Conservation (phyloP, 2,888 invertebrate species). For the Drosophila cognata region DNA sequence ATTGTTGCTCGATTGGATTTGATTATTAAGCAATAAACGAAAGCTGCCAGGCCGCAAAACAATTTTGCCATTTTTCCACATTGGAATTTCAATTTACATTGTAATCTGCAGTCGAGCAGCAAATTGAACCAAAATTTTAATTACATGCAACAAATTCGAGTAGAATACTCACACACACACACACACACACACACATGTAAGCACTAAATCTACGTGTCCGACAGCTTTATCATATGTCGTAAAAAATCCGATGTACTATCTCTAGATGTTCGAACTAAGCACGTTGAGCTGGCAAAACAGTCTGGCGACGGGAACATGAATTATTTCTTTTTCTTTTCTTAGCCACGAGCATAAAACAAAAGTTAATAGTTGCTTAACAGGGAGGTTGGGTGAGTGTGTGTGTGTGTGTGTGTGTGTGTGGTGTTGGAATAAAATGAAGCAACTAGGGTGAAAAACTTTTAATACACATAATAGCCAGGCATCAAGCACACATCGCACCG, state of each 20-base stretch:
- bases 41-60: constrained; percentile 39
- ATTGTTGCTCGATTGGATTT: constrained; percentile 64
- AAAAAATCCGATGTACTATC: constrained; percentile 3
- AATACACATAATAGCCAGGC: constrained; percentile 77
- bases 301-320: constrained; percentile 56
- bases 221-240: constrained; percentile 4
- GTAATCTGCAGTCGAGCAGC: constrained; percentile 34
- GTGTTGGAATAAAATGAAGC: constrained; percentile 76
- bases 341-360: constrained; percentile 71
- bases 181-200: not conserved
- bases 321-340: constrained; percentile 48
- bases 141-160: constrained; percentile 61
- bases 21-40: constrained; percentile 64
- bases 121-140: constrained; percentile 61
- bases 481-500: constrained; percentile 53
- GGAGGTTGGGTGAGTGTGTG: constrained; percentile 7
- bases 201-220: constrained; percentile 10
- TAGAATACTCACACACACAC: constrained; percentile 5
- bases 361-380: constrained; percentile 68
- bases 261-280: constrained; percentile 5
- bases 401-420: constrained; percentile 25
- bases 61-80: constrained; percentile 46
- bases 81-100: constrained; percentile 63
- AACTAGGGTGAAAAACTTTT: constrained; percentile 73
- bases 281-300: constrained; percentile 38